phyloP scores from a whole-genome alignment of 2,888 invertebrate genomes.

The Catocala sponsa region DNA sequence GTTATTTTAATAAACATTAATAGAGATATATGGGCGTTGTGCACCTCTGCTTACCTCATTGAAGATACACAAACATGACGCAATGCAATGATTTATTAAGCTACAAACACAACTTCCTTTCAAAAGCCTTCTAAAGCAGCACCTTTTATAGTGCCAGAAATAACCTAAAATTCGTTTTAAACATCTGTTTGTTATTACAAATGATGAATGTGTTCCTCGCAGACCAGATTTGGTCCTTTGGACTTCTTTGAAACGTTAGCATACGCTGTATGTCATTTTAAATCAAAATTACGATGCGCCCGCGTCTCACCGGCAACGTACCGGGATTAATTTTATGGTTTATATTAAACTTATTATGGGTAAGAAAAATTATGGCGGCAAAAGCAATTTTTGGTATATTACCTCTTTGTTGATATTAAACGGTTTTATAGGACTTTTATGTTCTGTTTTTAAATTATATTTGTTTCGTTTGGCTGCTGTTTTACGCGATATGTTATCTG shows the following conservation, averaged over 20 bases:
- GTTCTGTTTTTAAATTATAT: background rate
- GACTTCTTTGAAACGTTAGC: conserved; percentile 42
- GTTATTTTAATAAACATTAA: no score
- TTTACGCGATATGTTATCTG: no score
- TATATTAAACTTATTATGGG: conserved; percentile 4
- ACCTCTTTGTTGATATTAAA: background rate
- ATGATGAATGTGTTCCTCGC: conserved; percentile 38
- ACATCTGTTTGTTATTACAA: conserved; percentile 47
- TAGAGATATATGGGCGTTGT: no score
- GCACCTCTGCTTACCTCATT: no score
- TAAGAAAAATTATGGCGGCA: conserved; percentile 3
- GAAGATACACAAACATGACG: no score
- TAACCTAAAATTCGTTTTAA: conserved; percentile 16
- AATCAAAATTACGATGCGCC: conserved; percentile 51
- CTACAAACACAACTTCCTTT: background rate
- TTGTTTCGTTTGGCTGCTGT: background rate
- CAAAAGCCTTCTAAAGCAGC: background rate
- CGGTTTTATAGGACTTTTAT: background rate
- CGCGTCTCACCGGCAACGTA: conserved; percentile 22
- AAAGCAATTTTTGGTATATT: background rate
- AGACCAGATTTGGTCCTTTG: conserved; percentile 43
- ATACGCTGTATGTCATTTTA: conserved; percentile 39
- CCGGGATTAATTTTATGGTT: conserved; percentile 31
- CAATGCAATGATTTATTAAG: no score
- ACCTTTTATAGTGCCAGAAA: no score